These are phyloP conservation scores for Apogon hyalosoma DNA, from an alignment of 2,797 vertebrate genomes.

Conservation along the genomic window DNA sequence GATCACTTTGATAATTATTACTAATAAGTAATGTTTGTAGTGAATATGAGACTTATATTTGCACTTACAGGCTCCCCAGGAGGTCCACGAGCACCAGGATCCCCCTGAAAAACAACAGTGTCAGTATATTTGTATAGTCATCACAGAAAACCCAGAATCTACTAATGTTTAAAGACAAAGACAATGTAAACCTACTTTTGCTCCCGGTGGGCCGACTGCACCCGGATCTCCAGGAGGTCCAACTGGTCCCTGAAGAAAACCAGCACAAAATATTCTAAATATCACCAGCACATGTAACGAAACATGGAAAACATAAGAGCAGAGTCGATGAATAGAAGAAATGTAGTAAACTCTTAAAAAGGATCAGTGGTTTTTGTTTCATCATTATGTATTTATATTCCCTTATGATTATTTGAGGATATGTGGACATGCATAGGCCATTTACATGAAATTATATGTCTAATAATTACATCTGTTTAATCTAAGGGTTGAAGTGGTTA, in stretches of 20 bases:
- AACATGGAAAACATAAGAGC: not conserved
- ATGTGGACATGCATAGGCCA: too few species aligned
- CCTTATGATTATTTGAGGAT: too few species aligned
- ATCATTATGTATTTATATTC: too few species aligned
- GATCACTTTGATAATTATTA: too few species aligned
- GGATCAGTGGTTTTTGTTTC: too few species aligned
- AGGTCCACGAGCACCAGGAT: conserved; percentile 87
- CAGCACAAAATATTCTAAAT: conserved; percentile 1
- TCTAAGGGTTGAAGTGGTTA: not conserved
- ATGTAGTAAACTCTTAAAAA: too few species aligned
- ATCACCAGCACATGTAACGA: too few species aligned
- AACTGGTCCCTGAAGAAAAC: conserved; percentile 87
- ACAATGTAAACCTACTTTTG: conserved; percentile 84
- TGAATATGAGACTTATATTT: conserved; percentile 4
- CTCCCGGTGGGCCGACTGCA: conserved; percentile 82
- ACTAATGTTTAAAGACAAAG: too few species aligned
- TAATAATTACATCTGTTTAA: not conserved
- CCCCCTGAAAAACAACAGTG: conserved; percentile 68
- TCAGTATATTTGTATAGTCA: too few species aligned
- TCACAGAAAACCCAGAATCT: too few species aligned
- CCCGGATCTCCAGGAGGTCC: conserved; percentile 90
- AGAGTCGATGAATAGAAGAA: too few species aligned
- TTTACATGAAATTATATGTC: not conserved
- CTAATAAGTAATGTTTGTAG: too few species aligned
- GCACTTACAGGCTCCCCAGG: conserved; percentile 90